Conservation (phyloP, 2,113 vertebrate genomes). For the Apteryx owenii region DNA sequence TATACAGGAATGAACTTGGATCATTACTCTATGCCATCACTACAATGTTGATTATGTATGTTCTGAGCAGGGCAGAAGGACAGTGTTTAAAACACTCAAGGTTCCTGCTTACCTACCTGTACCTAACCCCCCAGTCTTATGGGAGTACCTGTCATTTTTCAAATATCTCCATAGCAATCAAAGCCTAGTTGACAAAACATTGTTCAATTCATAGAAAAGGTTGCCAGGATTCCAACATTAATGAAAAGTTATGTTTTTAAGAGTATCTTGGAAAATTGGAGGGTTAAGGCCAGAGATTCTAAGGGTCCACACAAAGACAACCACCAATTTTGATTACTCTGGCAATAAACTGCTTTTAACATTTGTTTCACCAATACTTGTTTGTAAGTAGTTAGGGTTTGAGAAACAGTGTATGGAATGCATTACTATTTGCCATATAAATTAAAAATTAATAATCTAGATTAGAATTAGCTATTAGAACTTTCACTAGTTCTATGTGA, state of each 20-base stretch:
- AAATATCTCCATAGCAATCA: not conserved
- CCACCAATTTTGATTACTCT: not conserved
- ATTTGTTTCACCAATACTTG: not conserved
- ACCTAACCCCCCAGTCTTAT: not conserved
- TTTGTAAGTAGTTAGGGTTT: not conserved
- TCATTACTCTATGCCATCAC: not conserved
- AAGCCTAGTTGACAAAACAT: not conserved
- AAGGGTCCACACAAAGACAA: not conserved
- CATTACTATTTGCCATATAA: not conserved
- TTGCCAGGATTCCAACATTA: not conserved
- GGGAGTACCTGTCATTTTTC: not conserved
- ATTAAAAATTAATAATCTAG: not conserved
- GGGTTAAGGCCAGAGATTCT: not conserved
- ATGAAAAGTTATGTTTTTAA: not conserved
- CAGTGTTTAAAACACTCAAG: not conserved
- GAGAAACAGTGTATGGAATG: not conserved
- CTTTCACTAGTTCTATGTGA: not conserved
- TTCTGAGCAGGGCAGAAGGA: not conserved
- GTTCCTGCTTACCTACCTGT: not conserved
- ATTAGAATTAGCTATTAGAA: not conserved
- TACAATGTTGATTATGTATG: not conserved
- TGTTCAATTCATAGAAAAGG: not conserved
- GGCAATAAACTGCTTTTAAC: not conserved
- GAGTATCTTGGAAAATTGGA: not conserved
- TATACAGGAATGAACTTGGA: not conserved